A percentile compares a stretch with the other conserved stretches of the same genome.
These are phyloP conservation scores for Diuraphis noxia DNA, from an alignment of 1,140 invertebrate species.

Conservation along the genomic window DNA sequence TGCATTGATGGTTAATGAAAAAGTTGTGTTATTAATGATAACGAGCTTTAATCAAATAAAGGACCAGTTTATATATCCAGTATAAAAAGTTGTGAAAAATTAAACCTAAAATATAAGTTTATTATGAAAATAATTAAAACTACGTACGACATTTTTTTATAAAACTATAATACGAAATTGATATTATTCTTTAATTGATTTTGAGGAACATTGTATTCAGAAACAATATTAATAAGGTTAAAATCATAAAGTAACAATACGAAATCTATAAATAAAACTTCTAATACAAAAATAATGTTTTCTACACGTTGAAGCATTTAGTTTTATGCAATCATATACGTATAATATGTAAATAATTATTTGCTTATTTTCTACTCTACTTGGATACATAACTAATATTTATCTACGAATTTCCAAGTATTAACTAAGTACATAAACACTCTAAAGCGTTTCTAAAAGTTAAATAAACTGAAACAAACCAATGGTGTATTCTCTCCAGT, in stretches of 20 bases:
- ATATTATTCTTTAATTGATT: background rate
- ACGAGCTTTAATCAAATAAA: background rate
- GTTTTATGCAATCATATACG: background rate
- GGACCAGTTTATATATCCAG: background rate
- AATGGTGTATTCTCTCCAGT: constrained; percentile 84
- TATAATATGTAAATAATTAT: background rate
- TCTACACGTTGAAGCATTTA: background rate
- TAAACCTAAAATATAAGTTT: background rate
- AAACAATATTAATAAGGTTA: background rate
- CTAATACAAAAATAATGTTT: background rate
- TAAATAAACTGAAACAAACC: constrained; percentile 66
- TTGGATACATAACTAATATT: background rate
- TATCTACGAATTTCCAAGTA: background rate
- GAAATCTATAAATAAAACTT: background rate
- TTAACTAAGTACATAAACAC: background rate
- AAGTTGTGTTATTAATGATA: background rate
- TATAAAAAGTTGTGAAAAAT: background rate
- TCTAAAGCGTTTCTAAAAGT: constrained; percentile 45
- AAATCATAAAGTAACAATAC: background rate
- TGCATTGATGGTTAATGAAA: background rate
- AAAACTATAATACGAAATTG: background rate
- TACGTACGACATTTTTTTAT: background rate
- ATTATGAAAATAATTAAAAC: background rate
- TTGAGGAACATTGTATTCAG: background rate
- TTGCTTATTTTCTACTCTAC: background rate